Evolutionary conservation across 2,797 vertebrate genomes (phyloP), one percentile per base, ranked within the genome.

Genomic region (Todus mexicanus): DNA sequence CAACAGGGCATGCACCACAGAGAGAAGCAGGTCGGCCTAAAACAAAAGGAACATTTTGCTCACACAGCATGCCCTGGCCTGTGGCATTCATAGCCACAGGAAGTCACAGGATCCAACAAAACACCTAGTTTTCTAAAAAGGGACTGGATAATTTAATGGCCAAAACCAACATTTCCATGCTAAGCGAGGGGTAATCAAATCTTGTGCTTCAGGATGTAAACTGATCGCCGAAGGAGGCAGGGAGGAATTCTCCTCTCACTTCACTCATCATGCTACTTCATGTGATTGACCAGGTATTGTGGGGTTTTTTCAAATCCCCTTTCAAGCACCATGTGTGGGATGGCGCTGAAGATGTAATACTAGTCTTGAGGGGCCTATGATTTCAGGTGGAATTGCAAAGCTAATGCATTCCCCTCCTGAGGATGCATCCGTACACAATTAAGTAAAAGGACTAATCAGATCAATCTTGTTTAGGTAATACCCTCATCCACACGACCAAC

Each of bases 131-230:
- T 78, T 92, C 86, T 40, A 29, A 22, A 31, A 80, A 56, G 59
- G 72, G 76, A 89, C 66, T 89, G 92, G 94, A 93, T 92, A 95
- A 96, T 96, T 96, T 95, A 96, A 96, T 97, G 96, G 92, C 95
- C 96, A 97, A 97, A 95, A 93, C 74, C 95, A 97, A 96, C 85
- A 88, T 64, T 94, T 91, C 91, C 94, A 72, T 63, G 92, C 92
- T 90, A 95, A 89, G 93, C 1, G 6, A 96, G 89, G 75, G 75
- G 85, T 96, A 96, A 96, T 97, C 96, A 96, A 96, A 97, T 95
- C 95, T 95, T 84, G 93, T 89, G 94, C 89, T 97, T 94, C 81
- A 70, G 92, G 97, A 96, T 87, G 96, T 96, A 96, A 97, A 96
- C 96, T 82, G 96, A 97, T 97, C 72, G 4, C 93, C 37, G 83